A percentile compares a stretch with the other conserved stretches of the same genome.
These are phyloP conservation scores for Hapalemur alaotrensis DNA, from an alignment of 2,797 vertebrate species.

Conservation along the genomic window DNA sequence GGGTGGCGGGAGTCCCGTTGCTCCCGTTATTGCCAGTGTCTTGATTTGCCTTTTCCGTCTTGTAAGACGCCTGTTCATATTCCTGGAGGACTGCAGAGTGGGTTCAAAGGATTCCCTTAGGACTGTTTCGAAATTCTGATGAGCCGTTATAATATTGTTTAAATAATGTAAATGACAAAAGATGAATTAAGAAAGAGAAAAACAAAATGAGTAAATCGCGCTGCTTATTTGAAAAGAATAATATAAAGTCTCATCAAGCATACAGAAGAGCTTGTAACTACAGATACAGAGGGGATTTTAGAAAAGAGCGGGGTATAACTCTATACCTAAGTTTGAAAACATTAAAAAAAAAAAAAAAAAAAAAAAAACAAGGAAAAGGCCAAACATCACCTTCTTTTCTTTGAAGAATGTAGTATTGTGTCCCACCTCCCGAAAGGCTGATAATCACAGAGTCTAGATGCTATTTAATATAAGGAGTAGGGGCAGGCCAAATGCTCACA, in stretches of 20 bases:
- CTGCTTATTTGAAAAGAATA: background rate
- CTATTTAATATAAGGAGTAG: background rate
- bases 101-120: background rate
- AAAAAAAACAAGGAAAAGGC: background rate
- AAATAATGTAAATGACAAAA: background rate
- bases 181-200: background rate
- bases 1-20: background rate
- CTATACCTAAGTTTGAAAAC: background rate
- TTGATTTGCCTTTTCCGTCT: background rate
- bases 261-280: background rate
- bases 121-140: conserved; percentile 18
- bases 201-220: background rate
- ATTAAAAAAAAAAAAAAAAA: background rate
- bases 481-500: conserved; percentile 2
- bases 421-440: background rate
- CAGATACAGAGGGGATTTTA: background rate
- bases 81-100: background rate
- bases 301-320: background rate
- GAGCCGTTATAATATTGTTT: background rate
- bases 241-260: background rate
- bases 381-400: conserved; percentile 29
- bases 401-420: background rate
- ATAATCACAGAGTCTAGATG: background rate
- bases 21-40: background rate
- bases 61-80: background rate